Evolutionary conservation across 2,113 vertebrate genomes (phyloP), one percentile per base, ranked within the genome.

Genomic region (Paedocypris sp.): DNA sequence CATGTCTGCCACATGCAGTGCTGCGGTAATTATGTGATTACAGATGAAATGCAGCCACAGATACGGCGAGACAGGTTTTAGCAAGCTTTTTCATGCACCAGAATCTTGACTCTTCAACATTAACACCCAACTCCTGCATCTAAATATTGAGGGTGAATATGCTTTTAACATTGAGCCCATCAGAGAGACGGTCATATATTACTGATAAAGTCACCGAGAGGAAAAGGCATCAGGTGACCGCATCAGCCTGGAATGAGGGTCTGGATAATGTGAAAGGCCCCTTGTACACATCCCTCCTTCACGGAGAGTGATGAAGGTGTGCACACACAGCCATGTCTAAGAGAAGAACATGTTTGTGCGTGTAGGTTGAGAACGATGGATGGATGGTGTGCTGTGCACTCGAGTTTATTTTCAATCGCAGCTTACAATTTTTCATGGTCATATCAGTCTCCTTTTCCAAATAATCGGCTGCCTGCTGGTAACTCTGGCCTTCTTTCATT

Each of bases 221-320:
- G 64, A 64, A 57, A 58, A 69, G 73, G 75, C 75, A 81, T 75
- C 77, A 45, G 75, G 77, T 86, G 82, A 82, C 62, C 71, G 77
- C 77, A 83, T 84, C 82, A 47, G 72, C 78, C 72, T 73, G 86
- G 80, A 87, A 88, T 80, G 82, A 81, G 83, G 80, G 81, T 70
- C 80, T 59, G 66, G 62, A 68, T 64, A 75, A 65, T 72, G 72
- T 62, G 65, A 67, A 56, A 58, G 66, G 83, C 80, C 77, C 81
- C 87, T 85, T 63, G 53, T 53, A 26, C 57, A 54, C 52, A 45
- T 46, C 59, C 22, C 2, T 29, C 60, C 25, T 19, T 23, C 15
- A 5, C 16, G 8, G n/a, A 60, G 51, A 60, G 13, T 13, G 64
- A 39, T 50, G 46, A 48, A 43, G 41, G 39, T 39, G 18, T 10